Conservation (phyloP, 2,113 vertebrate genomes). For the Heterocephalus glaber region DNA sequence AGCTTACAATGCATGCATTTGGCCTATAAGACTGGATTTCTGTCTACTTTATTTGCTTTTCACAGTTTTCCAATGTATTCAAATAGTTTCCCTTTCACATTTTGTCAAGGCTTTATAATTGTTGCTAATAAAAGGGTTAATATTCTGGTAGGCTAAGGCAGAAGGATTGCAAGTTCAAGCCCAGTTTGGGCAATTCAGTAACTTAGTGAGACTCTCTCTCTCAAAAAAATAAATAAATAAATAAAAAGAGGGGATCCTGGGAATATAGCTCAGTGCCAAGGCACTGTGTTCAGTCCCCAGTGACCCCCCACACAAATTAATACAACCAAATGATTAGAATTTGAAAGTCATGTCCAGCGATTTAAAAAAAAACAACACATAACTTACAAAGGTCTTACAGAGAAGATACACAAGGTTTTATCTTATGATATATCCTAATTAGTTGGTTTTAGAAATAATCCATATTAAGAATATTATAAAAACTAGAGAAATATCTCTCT, state of each 20-base stretch:
- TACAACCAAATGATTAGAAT: background rate
- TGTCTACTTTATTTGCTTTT: background rate
- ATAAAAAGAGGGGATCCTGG: background rate
- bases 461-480: background rate
- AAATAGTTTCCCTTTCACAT: no score
- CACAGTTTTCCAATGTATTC: background rate
- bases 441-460: slow-evolving; percentile 1
- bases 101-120: background rate
- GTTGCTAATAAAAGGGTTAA: background rate
- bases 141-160: background rate
- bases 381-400: background rate
- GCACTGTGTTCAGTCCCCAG: background rate
- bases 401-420: background rate
- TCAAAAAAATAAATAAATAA: background rate
- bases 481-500: background rate
- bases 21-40: background rate
- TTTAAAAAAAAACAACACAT: background rate
- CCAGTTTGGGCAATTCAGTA: background rate
- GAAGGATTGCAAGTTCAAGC: background rate
- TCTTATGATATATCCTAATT: background rate
- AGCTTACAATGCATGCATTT: background rate
- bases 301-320: background rate
- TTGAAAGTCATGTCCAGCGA: background rate
- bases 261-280: background rate
- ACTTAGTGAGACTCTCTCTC: background rate